A percentile compares a stretch with the other conserved stretches of the same genome.
These are phyloP conservation scores for Sebastes oblongus DNA, from an alignment of 2,797 vertebrate species.

Conservation along the genomic window DNA sequence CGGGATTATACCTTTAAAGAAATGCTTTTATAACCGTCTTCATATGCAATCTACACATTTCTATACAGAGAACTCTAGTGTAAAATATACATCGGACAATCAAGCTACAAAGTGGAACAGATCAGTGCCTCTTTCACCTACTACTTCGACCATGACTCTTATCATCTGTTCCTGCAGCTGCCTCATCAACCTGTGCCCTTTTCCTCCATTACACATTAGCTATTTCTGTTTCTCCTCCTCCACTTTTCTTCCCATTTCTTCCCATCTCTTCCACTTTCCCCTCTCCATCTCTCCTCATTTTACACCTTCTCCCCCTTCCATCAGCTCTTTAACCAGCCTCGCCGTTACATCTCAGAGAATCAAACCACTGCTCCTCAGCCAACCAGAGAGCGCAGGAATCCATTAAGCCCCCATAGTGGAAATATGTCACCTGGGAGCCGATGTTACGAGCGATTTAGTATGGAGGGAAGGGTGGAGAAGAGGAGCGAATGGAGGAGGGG, in stretches of 20 bases:
- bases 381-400: conserved; percentile 42
- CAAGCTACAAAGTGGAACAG: not conserved
- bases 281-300: conserved; percentile 7
- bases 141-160: not conserved
- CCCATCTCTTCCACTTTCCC: not conserved
- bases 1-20: not conserved
- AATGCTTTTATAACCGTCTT: not conserved
- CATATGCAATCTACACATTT: not conserved
- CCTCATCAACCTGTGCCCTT: not conserved
- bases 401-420: conserved; percentile 53
- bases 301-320: not conserved
- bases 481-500: conserved; percentile 29
- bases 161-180: not conserved
- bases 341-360: conserved; percentile 39
- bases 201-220: not conserved
- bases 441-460: conserved; percentile 63
- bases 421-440: conserved; percentile 63
- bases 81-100: not conserved
- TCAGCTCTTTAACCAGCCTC: not conserved
- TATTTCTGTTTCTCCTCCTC: not conserved
- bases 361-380: conserved; percentile 48
- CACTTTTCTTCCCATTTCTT: not conserved
- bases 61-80: no score
- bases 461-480: conserved; percentile 26
- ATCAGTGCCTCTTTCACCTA: not conserved